These are phyloP conservation scores for Drosophila mayaguana DNA, from an alignment of 2,888 invertebrate species.

Conservation along the genomic window DNA sequence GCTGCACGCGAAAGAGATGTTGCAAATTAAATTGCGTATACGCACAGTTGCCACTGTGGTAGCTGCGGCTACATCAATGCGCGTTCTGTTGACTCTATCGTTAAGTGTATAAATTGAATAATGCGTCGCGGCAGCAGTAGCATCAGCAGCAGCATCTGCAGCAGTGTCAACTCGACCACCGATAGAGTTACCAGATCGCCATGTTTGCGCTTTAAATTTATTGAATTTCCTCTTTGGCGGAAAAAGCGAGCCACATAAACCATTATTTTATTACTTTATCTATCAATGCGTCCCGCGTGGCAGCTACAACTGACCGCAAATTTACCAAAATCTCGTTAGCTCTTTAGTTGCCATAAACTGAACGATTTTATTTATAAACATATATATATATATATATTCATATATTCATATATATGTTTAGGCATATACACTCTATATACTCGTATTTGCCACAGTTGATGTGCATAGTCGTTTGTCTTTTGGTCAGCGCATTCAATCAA, in stretches of 20 bases:
- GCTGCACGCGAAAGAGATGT: conserved; percentile 32
- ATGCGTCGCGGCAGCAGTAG: conserved; percentile 30
- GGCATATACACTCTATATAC: neutral
- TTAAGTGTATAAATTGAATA: conserved; percentile 76
- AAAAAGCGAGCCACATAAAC: conserved; percentile 46
- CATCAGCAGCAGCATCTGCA: conserved; percentile 20
- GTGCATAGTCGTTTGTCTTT: conserved; percentile 12
- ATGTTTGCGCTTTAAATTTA: conserved; percentile 51
- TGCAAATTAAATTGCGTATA: conserved; percentile 73
- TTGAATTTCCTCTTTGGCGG: conserved; percentile 47
- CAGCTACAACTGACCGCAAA: conserved; percentile 21
- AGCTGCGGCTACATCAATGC: conserved; percentile 34
- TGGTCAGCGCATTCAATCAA: conserved; percentile 38
- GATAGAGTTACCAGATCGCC: conserved; percentile 51
- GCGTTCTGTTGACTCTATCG: conserved; percentile 61
- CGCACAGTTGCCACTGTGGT: conserved; percentile 63
- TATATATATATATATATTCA: conserved; percentile 5
- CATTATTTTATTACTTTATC: conserved; percentile 55
- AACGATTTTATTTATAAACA: neutral
- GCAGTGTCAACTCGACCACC: conserved; percentile 42
- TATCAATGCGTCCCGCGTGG: conserved; percentile 16
- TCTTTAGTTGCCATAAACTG: conserved; percentile 7
- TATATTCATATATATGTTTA: neutral
- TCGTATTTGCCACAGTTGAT: neutral
- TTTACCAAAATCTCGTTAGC: conserved; percentile 18